phyloP scores from a whole-genome alignment of 1,140 invertebrate species.

The Brachionus plicatilis region DNA sequence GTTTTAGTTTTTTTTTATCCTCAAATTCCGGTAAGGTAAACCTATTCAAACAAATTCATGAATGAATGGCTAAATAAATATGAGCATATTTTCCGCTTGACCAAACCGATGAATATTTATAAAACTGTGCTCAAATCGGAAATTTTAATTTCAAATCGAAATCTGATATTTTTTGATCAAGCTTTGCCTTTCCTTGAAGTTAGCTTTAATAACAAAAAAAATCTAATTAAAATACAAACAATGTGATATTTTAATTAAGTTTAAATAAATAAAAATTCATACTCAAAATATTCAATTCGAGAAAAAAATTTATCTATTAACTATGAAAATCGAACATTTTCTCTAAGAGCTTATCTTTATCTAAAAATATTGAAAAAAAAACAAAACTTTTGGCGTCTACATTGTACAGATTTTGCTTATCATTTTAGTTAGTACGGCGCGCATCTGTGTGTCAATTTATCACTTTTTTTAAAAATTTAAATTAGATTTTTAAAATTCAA shows the following conservation, averaged over 20 bases:
- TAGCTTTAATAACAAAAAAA: neutral
- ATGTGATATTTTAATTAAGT: neutral
- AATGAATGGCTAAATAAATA: neutral
- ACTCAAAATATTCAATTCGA: neutral
- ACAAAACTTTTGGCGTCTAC: neutral
- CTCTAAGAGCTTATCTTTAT: neutral
- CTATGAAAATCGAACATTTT: neutral
- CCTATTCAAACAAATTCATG: neutral
- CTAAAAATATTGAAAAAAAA: neutral
- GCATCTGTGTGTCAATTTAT: neutral
- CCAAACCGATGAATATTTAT: neutral
- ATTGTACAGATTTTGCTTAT: neutral
- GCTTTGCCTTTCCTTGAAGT: neutral
- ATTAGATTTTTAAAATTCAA: neutral
- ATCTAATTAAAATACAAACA: neutral
- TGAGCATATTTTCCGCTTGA: neutral
- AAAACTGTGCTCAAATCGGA: neutral
- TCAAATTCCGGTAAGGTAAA: neutral
- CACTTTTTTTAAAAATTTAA: neutral
- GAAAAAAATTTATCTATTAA: neutral
- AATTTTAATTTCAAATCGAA: neutral
- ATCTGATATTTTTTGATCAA: neutral
- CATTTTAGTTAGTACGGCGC: neutral
- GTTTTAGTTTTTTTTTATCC: neutral
- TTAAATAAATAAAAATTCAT: neutral